These are phyloP conservation scores for Calliopum simillimum DNA, from an alignment of 2,888 invertebrate genomes.

Conservation along the genomic window DNA sequence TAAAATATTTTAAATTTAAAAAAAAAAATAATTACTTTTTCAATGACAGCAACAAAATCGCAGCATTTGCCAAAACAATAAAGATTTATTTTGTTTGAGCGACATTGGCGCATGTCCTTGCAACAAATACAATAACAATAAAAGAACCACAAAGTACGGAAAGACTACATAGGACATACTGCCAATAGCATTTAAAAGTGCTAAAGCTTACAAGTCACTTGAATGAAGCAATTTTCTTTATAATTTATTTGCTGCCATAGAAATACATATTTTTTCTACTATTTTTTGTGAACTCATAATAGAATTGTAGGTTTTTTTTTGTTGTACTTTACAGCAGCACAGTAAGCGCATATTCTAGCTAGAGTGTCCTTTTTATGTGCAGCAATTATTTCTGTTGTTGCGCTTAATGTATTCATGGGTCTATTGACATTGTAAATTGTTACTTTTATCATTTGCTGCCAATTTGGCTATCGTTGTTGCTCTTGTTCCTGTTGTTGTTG, in stretches of 20 bases:
- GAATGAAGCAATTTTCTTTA: constrained; percentile 10
- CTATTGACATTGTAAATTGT: constrained; percentile 29
- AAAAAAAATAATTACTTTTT: too few relatives aligned
- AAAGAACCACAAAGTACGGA: neutral
- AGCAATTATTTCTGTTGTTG: too few relatives aligned
- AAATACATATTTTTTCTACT: constrained; percentile 20
- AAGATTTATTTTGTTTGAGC: too few relatives aligned
- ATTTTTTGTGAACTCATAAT: constrained; percentile 10
- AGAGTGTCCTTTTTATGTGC: too few relatives aligned
- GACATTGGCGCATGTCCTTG: constrained; percentile 30
- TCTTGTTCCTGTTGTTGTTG: constrained; percentile 11
- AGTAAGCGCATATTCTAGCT: too few relatives aligned
- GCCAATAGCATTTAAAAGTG: neutral
- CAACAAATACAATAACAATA: constrained; percentile 3
- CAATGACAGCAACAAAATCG: too few relatives aligned
- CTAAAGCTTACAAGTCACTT: neutral
- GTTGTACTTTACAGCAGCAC: neutral
- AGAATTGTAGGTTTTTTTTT: neutral
- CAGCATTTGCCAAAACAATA: too few relatives aligned
- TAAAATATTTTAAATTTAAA: too few relatives aligned
- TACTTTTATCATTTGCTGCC: neutral
- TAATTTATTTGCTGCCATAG: constrained; percentile 31
- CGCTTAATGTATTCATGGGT: neutral
- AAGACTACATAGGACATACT: neutral
- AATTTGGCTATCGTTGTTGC: neutral